A percentile compares a stretch with the other conserved stretches of the same genome.
Evolutionary conservation across 2,113 vertebrate genomes (phyloP).

Genomic region (Sterrhoptilus dennistouni): DNA sequence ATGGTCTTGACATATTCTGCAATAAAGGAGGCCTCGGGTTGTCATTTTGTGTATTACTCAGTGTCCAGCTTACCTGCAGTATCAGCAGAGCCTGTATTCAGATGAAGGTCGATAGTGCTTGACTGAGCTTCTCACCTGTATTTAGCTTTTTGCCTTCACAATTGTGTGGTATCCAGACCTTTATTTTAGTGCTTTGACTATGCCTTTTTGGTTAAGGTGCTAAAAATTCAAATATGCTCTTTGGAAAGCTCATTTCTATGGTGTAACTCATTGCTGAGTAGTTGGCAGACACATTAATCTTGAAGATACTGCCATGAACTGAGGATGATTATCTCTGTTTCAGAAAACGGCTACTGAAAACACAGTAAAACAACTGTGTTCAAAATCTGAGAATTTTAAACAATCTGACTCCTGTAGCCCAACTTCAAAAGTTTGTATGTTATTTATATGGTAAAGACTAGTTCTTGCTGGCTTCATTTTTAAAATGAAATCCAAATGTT

Average conservation of each 20-base stretch:
- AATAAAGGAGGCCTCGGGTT: not conserved
- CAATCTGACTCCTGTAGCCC: not conserved
- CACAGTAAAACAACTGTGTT: not conserved
- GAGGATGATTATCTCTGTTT: not conserved
- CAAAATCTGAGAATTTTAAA: not conserved
- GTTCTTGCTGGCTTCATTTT: not conserved
- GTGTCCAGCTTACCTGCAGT: not conserved
- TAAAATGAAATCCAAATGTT: not conserved
- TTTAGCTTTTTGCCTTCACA: not conserved
- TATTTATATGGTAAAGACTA: not conserved
- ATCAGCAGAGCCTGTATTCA: not conserved
- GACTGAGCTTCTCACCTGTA: not conserved
- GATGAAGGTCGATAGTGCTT: accelerated
- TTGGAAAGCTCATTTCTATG: not conserved
- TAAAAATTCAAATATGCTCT: not conserved
- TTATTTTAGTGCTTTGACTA: not conserved
- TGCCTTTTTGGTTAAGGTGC: not conserved
- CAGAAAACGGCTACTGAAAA: not conserved
- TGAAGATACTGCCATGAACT: not conserved
- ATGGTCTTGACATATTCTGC: not conserved
- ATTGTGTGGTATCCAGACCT: not conserved
- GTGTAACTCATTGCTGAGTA: not conserved
- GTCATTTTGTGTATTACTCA: not conserved
- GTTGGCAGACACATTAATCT: not conserved
- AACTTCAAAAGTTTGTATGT: not conserved